A percentile compares a stretch with the other conserved stretches of the same genome.
phyloP scores from a whole-genome alignment of 2,113 vertebrate species.

The Gnathonemus longibarbis region DNA sequence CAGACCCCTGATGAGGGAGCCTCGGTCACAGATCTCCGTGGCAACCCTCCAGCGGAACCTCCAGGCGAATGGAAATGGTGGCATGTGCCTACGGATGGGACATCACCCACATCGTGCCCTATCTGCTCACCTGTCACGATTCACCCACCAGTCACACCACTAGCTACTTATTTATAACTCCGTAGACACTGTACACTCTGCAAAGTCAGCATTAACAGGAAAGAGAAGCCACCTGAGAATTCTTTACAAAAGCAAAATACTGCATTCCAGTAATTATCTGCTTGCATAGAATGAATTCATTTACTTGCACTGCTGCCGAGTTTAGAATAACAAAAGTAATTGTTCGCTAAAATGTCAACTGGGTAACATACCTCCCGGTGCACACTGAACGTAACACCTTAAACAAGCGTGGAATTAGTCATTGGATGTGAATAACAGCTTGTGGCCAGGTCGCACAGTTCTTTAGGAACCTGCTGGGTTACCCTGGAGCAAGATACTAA shows the following conservation, averaged over 20 bases:
- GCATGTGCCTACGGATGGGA: background rate
- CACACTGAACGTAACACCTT: background rate
- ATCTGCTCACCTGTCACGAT: background rate
- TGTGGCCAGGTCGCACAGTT: background rate
- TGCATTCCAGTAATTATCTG: background rate
- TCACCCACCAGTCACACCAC: background rate
- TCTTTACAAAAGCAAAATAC: background rate
- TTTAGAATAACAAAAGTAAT: background rate
- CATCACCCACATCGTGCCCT: background rate
- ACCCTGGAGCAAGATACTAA: background rate
- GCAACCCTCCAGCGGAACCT: background rate
- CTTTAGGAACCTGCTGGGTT: background rate
- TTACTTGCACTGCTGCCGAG: too few species aligned
- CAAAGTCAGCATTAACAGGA: background rate
- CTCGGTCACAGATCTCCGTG: background rate
- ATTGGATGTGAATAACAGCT: background rate
- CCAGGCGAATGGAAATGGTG: background rate
- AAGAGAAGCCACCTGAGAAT: background rate
- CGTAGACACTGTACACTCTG: background rate
- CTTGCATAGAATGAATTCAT: background rate
- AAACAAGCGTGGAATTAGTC: background rate
- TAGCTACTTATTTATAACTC: background rate
- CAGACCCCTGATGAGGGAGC: background rate
- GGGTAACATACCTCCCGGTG: background rate
- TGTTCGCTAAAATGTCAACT: background rate